A percentile compares a stretch with the other conserved stretches of the same genome.
These are phyloP conservation scores for Papilio dardanus DNA, from an alignment of 1,140 invertebrate species.

Conservation along the genomic window DNA sequence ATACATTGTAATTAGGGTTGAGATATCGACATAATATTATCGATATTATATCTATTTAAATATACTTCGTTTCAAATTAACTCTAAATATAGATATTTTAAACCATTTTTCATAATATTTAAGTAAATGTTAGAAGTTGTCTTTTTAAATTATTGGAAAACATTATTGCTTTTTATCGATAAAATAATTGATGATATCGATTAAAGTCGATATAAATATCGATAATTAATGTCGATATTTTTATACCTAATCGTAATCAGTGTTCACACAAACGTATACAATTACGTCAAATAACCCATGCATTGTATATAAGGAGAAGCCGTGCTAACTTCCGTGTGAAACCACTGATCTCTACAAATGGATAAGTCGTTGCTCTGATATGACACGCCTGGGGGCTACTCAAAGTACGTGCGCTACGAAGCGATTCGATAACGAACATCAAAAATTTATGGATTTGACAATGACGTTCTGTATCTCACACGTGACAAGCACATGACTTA, in stretches of 20 bases:
- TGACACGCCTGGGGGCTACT: too few species aligned
- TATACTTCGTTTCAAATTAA: background rate
- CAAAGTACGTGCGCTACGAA: too few species aligned
- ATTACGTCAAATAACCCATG: conserved; percentile 21
- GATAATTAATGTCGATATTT: conserved; percentile 16
- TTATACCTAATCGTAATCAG: background rate
- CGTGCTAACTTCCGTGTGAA: too few species aligned
- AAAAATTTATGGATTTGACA: too few species aligned
- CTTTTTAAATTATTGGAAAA: background rate
- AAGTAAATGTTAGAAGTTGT: background rate
- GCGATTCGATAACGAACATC: too few species aligned
- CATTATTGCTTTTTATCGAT: background rate
- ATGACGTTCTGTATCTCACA: too few species aligned
- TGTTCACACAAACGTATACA: conserved; percentile 19
- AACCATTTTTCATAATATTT: background rate
- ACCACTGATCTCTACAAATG: too few species aligned
- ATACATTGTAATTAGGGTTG: conserved; percentile 56
- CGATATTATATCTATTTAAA: background rate
- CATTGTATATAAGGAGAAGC: conserved; percentile 31
- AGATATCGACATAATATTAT: conserved; percentile 25
- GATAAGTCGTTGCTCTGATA: too few species aligned
- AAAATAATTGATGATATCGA: background rate
- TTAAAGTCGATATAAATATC: conserved; percentile 12
- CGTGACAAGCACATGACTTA: too few species aligned
- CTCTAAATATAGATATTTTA: background rate